These are phyloP conservation scores for Indri indri DNA, from an alignment of 2,113 vertebrate species.

Conservation along the genomic window DNA sequence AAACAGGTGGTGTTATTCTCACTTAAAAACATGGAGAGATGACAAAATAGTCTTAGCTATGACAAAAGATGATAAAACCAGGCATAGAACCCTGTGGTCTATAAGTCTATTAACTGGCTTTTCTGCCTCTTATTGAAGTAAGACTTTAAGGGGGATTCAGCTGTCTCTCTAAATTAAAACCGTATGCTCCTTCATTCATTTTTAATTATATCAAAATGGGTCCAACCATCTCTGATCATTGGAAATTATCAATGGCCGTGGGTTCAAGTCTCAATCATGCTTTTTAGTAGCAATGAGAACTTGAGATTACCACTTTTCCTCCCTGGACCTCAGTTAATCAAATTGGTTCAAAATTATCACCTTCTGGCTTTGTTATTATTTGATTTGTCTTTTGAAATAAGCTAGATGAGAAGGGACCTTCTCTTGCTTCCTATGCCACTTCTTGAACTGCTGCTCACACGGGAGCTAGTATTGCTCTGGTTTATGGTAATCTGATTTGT, in stretches of 20 bases:
- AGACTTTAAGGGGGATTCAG: background rate
- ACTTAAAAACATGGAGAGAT: background rate
- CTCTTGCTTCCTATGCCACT: constrained; percentile 13
- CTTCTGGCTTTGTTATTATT: background rate
- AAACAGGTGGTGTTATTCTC: background rate
- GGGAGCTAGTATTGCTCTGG: background rate
- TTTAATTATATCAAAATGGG: background rate
- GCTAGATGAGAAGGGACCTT: background rate
- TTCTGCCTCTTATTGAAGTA: background rate
- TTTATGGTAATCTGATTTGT: background rate
- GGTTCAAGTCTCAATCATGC: background rate
- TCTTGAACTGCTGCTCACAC: background rate
- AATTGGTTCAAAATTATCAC: background rate
- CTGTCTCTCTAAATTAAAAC: background rate
- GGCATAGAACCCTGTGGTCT: background rate
- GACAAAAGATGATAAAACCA: background rate
- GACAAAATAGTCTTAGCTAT: background rate
- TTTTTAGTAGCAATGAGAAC: background rate
- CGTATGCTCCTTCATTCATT: background rate
- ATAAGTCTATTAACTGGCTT: background rate
- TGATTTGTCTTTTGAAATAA: background rate
- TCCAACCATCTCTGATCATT: background rate
- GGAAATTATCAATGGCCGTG: background rate
- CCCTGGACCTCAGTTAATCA: background rate
- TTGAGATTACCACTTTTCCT: background rate